phyloP scores from a whole-genome alignment of 2,888 invertebrate species.

The Trileptium ribeirensis region DNA sequence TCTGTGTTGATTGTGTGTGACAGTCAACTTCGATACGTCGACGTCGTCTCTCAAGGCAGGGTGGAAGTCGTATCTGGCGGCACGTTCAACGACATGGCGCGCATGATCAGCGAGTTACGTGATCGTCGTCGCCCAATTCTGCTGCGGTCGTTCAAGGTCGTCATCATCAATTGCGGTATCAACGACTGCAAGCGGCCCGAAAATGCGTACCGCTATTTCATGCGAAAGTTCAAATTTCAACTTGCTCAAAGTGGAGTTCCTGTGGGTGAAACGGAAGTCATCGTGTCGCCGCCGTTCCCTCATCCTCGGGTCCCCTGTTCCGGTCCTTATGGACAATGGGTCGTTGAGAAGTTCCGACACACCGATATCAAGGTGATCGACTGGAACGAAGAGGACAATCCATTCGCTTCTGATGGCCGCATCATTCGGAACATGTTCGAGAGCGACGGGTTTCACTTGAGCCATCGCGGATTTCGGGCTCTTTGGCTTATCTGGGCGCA shows the following conservation, averaged over 20 bases:
- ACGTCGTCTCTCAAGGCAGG: neutral
- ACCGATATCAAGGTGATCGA: no score
- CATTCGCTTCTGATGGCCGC: no score
- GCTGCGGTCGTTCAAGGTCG: neutral
- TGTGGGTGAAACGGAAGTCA: neutral
- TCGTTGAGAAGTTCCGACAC: no score
- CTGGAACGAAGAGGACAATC: no score
- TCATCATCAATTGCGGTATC: neutral
- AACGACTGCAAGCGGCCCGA: neutral
- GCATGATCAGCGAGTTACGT: neutral
- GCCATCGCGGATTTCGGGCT: no score
- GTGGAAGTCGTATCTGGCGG: conserved; percentile 2
- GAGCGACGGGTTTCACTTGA: no score
- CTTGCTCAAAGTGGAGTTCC: neutral
- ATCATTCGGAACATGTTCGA: no score
- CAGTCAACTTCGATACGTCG: conserved; percentile 8
- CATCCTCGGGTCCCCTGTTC: no score
- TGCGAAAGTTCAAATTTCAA: neutral
- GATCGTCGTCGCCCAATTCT: neutral
- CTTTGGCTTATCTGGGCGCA: no score
- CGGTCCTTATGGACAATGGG: no score
- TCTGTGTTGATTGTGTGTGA: neutral
- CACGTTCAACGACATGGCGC: neutral
- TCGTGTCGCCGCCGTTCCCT: conserved; percentile 9
- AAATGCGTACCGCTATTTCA: neutral